Conservation (phyloP, 2,113 vertebrate species). For the Prunella fulvescens region DNA sequence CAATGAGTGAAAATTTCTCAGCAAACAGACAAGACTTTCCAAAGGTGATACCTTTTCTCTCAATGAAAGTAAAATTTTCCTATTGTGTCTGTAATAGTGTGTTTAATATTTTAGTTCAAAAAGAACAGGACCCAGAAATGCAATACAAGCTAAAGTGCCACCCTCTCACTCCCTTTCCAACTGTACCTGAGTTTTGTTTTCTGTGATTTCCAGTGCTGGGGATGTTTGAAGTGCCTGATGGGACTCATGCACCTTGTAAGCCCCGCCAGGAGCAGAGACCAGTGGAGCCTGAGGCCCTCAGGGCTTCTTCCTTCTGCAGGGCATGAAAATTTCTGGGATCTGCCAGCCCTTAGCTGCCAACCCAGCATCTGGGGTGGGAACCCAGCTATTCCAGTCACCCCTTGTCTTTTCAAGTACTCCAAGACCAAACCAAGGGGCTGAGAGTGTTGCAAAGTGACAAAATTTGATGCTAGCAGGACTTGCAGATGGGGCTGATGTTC, state of each 20-base stretch:
- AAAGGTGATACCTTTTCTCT: neutral
- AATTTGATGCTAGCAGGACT: neutral
- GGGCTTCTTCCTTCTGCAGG: neutral
- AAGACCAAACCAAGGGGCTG: neutral
- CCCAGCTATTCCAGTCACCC: neutral
- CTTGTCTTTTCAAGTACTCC: neutral
- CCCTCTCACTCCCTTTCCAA: neutral
- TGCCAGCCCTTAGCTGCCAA: neutral
- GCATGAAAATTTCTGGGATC: neutral
- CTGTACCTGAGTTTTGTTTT: neutral
- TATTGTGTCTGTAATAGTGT: neutral
- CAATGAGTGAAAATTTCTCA: neutral
- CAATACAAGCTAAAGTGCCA: neutral
- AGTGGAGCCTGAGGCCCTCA: fast-evolving
- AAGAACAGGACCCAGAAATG: neutral
- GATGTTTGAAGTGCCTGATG: neutral
- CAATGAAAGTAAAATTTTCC: neutral
- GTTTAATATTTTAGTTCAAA: neutral
- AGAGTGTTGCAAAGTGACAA: neutral
- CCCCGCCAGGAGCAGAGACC: neutral
- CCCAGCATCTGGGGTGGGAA: fast-evolving
- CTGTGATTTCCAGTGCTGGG: neutral
- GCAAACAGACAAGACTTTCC: neutral
- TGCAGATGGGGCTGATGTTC: neutral
- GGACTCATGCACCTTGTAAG: neutral